Evolutionary conservation across 2,888 invertebrate genomes (phyloP).

Genomic region (Capitulum mitella): DNA sequence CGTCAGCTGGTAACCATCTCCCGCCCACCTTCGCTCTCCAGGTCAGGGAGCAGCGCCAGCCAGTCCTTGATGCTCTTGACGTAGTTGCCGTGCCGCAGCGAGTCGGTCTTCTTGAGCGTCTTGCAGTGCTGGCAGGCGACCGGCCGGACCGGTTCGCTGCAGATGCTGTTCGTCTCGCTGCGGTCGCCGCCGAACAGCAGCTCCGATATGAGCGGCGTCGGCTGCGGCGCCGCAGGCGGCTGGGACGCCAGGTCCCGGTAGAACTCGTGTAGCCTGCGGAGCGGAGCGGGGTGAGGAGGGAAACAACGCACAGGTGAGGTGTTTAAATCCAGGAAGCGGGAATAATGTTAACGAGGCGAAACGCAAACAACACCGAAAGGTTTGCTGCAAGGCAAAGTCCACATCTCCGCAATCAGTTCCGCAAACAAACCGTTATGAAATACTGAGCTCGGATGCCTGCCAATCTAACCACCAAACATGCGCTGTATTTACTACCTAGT

Average conservation of each 20-base stretch:
- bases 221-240: background rate
- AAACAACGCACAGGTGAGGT: no score
- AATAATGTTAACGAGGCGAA: no score
- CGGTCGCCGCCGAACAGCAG: background rate
- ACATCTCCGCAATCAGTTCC: no score
- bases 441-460: no score
- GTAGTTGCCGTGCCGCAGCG: slow-evolving; percentile 9
- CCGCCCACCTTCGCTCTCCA: slow-evolving; percentile 6
- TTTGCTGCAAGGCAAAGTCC: no score
- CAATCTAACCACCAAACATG: no score
- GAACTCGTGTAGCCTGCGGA: slow-evolving; percentile 5
- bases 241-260: slow-evolving; percentile 21
- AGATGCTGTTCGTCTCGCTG: background rate
- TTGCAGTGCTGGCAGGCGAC: background rate
- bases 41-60: slow-evolving; percentile 16
- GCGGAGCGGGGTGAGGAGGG: no score
- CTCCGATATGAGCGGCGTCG: background rate
- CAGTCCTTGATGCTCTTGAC: slow-evolving; percentile 23
- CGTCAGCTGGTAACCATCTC: background rate
- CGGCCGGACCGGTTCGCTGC: background rate
- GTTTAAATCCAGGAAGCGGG: no score
- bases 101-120: slow-evolving; percentile 9
- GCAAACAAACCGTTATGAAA: no score
- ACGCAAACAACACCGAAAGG: no score
- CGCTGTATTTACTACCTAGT: no score